Conservation (phyloP, 1,140 invertebrate species). For the Cylas formicarius region DNA sequence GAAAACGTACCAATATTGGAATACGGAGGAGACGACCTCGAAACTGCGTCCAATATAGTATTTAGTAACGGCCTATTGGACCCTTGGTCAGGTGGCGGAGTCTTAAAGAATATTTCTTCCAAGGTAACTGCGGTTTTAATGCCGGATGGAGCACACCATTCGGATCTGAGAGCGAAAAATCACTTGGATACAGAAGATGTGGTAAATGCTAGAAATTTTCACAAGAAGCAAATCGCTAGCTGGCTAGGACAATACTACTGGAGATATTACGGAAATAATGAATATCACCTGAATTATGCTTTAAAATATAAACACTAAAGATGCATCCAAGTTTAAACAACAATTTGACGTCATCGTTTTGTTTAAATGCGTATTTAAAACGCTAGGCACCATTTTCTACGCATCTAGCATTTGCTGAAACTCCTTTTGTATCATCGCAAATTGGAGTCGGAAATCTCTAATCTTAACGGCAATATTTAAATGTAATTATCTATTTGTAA, state of each 20-base stretch:
- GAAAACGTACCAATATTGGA: slow-evolving; percentile 59
- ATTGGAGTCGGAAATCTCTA: too few species aligned
- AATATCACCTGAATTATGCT: too few species aligned
- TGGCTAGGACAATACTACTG: slow-evolving; percentile 57
- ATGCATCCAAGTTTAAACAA: too few species aligned
- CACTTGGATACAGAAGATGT: slow-evolving; percentile 65
- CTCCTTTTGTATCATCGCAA: too few species aligned
- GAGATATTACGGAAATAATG: too few species aligned
- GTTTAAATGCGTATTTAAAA: too few species aligned
- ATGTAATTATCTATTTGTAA: too few species aligned
- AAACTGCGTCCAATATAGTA: slow-evolving; percentile 70
- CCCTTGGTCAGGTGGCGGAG: slow-evolving; percentile 89
- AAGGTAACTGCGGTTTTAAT: slow-evolving; percentile 71
- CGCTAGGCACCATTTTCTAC: too few species aligned
- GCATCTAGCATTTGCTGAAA: too few species aligned
- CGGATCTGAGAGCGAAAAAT: slow-evolving; percentile 73
- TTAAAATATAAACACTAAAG: too few species aligned
- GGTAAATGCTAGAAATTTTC: slow-evolving; percentile 56
- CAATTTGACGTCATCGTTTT: too few species aligned
- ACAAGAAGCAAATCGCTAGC: slow-evolving; percentile 56
- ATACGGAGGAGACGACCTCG: slow-evolving; percentile 74
- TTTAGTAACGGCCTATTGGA: slow-evolving; percentile 90
- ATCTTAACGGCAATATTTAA: too few species aligned
- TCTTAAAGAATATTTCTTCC: slow-evolving; percentile 62
- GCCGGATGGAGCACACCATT: slow-evolving; percentile 85